phyloP scores from a whole-genome alignment of 2,113 vertebrate species.

The Paralichthys olivaceus region DNA sequence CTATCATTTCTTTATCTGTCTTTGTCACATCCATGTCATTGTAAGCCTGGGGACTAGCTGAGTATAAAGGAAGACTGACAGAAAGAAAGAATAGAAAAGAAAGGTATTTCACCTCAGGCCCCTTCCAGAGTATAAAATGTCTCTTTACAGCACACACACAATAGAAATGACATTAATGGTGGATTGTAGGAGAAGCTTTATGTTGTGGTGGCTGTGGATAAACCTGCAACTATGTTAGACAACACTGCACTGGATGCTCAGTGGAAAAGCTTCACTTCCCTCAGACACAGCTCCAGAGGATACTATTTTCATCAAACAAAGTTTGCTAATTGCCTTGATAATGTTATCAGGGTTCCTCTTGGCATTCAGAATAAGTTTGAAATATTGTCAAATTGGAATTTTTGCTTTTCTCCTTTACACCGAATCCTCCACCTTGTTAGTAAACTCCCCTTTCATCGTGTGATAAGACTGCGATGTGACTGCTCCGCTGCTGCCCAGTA shows the following conservation, averaged over 20 bases:
- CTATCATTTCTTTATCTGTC: constrained; percentile 18
- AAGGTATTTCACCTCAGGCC: neutral
- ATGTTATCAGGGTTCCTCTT: no score
- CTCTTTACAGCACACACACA: neutral
- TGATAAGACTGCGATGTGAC: no score
- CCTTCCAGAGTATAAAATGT: neutral
- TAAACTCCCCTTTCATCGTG: no score
- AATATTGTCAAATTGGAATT: no score
- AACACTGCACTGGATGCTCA: neutral
- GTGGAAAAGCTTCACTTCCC: no score
- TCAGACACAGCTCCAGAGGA: no score
- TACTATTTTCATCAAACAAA: no score
- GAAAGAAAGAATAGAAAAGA: neutral
- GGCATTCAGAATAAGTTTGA: no score
- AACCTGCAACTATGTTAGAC: neutral
- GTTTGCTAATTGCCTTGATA: no score
- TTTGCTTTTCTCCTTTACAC: no score
- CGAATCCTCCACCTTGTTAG: no score
- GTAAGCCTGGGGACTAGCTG: neutral
- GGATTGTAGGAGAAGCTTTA: neutral
- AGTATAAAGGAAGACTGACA: constrained; percentile 1
- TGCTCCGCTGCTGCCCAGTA: no score
- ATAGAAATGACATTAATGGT: neutral
- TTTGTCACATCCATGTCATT: constrained; percentile 18
- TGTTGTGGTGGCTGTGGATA: neutral